Conservation (phyloP, 2,797 vertebrate species). For the Aselliscus stoliczkanus region DNA sequence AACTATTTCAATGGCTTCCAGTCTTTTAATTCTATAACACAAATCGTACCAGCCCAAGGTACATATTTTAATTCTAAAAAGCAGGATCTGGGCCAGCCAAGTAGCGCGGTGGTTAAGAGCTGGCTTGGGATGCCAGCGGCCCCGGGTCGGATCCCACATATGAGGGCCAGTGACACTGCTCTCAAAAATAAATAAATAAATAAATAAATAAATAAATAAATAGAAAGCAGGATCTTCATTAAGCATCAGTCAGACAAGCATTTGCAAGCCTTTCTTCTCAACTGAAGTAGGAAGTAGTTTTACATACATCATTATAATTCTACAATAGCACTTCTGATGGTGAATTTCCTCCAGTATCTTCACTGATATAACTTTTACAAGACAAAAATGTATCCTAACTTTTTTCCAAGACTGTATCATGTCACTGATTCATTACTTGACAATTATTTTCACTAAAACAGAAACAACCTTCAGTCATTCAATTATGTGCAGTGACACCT, state of each 20-base stretch:
- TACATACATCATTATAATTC: neutral
- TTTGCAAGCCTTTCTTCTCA: neutral
- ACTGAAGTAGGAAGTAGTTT: neutral
- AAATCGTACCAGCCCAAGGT: neutral
- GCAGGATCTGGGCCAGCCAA: too few species aligned
- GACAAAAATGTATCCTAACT: neutral
- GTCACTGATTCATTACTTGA: neutral
- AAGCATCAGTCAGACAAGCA: neutral
- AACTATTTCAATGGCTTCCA: neutral
- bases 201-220: too few species aligned
- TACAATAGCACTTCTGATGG: neutral
- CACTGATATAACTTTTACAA: neutral
- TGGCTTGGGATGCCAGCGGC: too few species aligned
- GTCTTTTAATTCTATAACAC: conserved; percentile 18
- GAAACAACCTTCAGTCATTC: neutral
- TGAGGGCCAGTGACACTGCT: too few species aligned
- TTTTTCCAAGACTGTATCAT: neutral
- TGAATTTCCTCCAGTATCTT: neutral
- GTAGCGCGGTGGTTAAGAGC: too few species aligned
- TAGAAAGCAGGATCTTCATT: neutral
- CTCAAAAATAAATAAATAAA: too few species aligned
- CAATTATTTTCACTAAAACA: neutral
- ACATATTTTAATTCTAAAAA: neutral
- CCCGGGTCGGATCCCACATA: too few species aligned
- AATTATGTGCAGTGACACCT: neutral